Conservation (phyloP, 37 sponge, comb jelly and placozoan species). For the Cladorhizidae sp. region DNA sequence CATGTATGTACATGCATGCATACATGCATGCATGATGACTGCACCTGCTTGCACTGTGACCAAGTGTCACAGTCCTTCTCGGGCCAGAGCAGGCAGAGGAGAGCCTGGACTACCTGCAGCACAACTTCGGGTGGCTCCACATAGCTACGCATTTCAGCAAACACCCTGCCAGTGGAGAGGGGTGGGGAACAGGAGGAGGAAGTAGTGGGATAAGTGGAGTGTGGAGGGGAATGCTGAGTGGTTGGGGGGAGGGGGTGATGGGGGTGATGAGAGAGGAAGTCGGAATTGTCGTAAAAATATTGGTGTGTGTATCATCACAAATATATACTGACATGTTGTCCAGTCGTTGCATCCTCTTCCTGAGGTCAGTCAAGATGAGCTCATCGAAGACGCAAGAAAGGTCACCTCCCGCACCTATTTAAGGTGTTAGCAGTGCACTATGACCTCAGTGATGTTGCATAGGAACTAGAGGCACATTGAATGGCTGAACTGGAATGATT, state of each 20-base stretch:
- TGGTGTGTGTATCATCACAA: neutral
- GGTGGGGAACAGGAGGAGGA: neutral
- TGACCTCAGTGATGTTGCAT: too few species aligned
- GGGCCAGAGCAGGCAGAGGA: slow-evolving; percentile 68
- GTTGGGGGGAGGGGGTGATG: too few species aligned
- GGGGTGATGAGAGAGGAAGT: too few species aligned
- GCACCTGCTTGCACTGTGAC: slow-evolving; percentile 71
- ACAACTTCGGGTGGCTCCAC: slow-evolving; percentile 67
- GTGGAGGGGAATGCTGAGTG: too few species aligned
- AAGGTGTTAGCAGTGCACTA: too few species aligned
- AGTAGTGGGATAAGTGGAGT: too few species aligned
- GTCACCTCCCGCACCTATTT: neutral
- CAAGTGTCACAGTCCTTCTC: slow-evolving; percentile 22
- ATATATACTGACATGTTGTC: slow-evolving; percentile 40
- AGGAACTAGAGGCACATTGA: too few species aligned
- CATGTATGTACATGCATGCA: too few species aligned
- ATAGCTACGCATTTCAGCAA: slow-evolving; percentile 80
- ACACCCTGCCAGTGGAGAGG: slow-evolving; percentile 37
- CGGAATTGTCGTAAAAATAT: neutral
- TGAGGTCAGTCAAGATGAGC: slow-evolving; percentile 73
- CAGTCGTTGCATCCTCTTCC: slow-evolving; percentile 40
- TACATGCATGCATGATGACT: neutral
- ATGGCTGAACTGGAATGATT: too few species aligned
- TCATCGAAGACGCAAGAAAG: slow-evolving; percentile 65
- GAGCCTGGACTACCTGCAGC: slow-evolving; percentile 56